Percentiles rank a stretch among this genome's conserved stretches.
Evolutionary conservation across 2,797 vertebrate genomes (phyloP).

Genomic region (Discoglossus pictus): DNA sequence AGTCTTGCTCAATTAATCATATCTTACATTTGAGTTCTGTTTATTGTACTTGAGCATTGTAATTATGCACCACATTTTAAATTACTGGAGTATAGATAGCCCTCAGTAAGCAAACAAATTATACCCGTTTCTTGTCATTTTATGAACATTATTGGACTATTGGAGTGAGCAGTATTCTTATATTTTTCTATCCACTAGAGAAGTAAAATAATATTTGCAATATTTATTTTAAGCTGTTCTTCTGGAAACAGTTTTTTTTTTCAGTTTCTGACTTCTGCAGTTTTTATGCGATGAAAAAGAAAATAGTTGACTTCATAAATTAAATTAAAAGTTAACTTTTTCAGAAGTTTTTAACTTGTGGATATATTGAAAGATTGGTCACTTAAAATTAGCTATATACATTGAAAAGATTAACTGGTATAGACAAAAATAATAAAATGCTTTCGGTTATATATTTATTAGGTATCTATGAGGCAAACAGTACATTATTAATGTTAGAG

Average conservation of each 20-base stretch:
- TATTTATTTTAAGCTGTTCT: conserved; percentile 28
- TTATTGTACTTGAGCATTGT: conserved; percentile 11
- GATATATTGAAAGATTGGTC: too few species aligned
- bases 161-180: conserved; percentile 23
- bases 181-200: conserved; percentile 22
- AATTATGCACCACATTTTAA: conserved; percentile 44
- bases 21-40: not conserved
- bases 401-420: too few species aligned
- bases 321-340: too few species aligned
- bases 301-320: too few species aligned
- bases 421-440: too few species aligned
- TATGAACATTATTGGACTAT: conserved; percentile 36
- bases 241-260: conserved; percentile 1
- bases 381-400: too few species aligned
- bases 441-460: too few species aligned
- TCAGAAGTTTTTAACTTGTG: too few species aligned
- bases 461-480: too few species aligned
- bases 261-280: not conserved
- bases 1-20: conserved; percentile 24
- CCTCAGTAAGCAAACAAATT: conserved; percentile 34
- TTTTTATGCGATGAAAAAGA: too few species aligned
- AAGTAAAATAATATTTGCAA: conserved; percentile 20
- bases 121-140: conserved; percentile 28
- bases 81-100: conserved; percentile 26
- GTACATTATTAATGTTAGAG: too few species aligned